Evolutionary conservation across 1,140 invertebrate genomes (phyloP), one percentile per base, ranked within the genome.

Genomic region (Drosophila ogumai): DNA sequence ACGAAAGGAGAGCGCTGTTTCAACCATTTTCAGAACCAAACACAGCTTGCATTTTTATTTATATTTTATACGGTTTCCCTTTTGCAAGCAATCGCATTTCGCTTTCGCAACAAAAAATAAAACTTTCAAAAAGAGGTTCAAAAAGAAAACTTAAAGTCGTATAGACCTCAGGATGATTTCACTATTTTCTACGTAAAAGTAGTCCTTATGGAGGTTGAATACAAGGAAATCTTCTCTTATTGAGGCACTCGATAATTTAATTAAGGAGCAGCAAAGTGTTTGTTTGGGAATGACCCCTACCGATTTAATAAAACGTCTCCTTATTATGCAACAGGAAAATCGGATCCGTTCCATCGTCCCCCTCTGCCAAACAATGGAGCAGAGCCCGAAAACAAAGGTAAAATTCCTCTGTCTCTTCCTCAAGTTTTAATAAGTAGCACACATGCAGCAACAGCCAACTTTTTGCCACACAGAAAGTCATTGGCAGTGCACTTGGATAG

Each of bases 51-150:
- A 56, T 87, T 82, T 79, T 72, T 52, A 79, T 86, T 79, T 79
- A 72, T 81, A 87, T 86, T 84, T 79, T 87, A 86, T 87, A 72
- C 82, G 72, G 61, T 76, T 87, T 82, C 69, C 79, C n/a, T 56
- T 87, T 67, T 68, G 66, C 71, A 76, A 76, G 75, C 34, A 68
- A 63, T 63, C 75, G 68, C 54, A 82, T 87, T 88, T 79, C 56
- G 78, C 76, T 82, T 73, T 75, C 59, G 81, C 61, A 75, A 87
- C 75, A 87, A 87, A 57, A 49, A 79, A 47, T 46, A 12, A 50
- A 32, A 17, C 28, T 12, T 32, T 17, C 12, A 34, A 59, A 43
- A 57, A 85, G 76, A 69, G 72, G 81, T 67, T 58, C 72, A 85
- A 84, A 69, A 49, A 34, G 13, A 50, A 73, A 73, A 59, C 59